phyloP scores from a whole-genome alignment of 2,888 invertebrate species.

The Hirtodrosophila histrioides region DNA sequence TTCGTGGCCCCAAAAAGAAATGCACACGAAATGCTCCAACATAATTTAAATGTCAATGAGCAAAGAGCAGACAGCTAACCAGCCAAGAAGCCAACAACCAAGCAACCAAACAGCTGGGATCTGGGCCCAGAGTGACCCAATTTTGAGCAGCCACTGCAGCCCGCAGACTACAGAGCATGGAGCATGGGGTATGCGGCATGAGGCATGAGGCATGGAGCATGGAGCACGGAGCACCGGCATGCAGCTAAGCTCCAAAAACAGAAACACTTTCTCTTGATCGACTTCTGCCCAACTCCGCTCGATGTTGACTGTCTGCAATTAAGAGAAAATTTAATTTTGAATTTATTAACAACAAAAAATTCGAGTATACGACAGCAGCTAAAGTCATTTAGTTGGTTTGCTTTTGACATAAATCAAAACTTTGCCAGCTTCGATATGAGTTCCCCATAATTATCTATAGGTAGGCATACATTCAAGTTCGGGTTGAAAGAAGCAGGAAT shows the following conservation, averaged over 20 bases:
- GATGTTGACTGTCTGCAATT: slow-evolving; percentile 64
- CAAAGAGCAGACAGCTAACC: slow-evolving; percentile 48
- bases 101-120: slow-evolving; percentile 40
- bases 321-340: slow-evolving; percentile 79
- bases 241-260: slow-evolving; percentile 45
- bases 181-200: slow-evolving; percentile 31
- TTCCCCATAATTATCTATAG: slow-evolving; percentile 40
- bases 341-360: slow-evolving; percentile 69
- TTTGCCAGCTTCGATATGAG: slow-evolving; percentile 36
- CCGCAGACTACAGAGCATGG: slow-evolving; percentile 12
- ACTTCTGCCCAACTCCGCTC: slow-evolving; percentile 50
- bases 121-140: slow-evolving; percentile 49
- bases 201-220: slow-evolving; percentile 18
- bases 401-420: slow-evolving; percentile 73
- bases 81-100: slow-evolving; percentile 12
- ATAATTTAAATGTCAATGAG: slow-evolving; percentile 75
- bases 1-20: slow-evolving; percentile 52
- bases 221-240: slow-evolving; percentile 22
- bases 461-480: slow-evolving; percentile 45
- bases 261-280: slow-evolving; percentile 75
- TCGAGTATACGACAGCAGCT: slow-evolving; percentile 17
- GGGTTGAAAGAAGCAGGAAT: slow-evolving; percentile 42
- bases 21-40: slow-evolving; percentile 45
- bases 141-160: slow-evolving; percentile 54
- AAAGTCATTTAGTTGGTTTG: slow-evolving; percentile 55